Evolutionary conservation across 2,113 vertebrate species (phyloP).

Genomic region (Bos taurus): ARS-UCD2.0 NC_037338.1:51840001-51840500

Average conservation of each 20-base stretch:
- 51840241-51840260: neutral
- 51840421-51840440: too few relatives aligned
- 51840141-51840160: neutral
- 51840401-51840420: too few relatives aligned
- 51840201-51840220: neutral
- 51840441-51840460: too few relatives aligned
- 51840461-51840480: too few relatives aligned
- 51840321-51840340: accelerated
- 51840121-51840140: neutral
- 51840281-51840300: neutral
- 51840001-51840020: neutral
- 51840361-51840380: neutral
- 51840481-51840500: too few relatives aligned
- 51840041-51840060: neutral
- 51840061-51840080: neutral
- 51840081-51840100: neutral
- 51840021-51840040: neutral
- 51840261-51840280: neutral
- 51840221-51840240: neutral
- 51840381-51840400: neutral
- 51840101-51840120: neutral
- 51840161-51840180: neutral
- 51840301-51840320: neutral
- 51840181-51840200: neutral
- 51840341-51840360: neutral